A percentile compares a stretch with the other conserved stretches of the same genome.
phyloP scores from a whole-genome alignment of 2,888 invertebrate genomes.

The Crocallis elinguaria region DNA sequence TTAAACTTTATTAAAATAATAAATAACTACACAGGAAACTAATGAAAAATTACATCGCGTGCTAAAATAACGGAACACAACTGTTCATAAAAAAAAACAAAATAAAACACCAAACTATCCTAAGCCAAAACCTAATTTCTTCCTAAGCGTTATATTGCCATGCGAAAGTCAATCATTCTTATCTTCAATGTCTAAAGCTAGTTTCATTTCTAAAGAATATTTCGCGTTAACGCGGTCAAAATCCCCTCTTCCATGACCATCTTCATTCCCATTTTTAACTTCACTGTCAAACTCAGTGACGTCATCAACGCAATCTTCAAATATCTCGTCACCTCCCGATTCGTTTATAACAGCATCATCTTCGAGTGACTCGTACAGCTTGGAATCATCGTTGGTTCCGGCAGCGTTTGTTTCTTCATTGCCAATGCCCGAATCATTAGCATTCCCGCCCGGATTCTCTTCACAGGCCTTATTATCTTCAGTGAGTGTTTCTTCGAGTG shows the following conservation, averaged over 20 bases:
- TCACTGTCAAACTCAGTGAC: conserved; percentile 24
- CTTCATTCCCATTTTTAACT: background rate
- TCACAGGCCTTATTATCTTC: conserved; percentile 39
- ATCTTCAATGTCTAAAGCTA: conserved; percentile 61
- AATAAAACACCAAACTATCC: conserved; percentile 2
- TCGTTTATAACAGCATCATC: conserved; percentile 24
- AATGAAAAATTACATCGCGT: too few species aligned
- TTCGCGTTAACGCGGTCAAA: conserved; percentile 60
- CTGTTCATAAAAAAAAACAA: conserved; percentile 19
- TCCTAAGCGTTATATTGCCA: background rate
- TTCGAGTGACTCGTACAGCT: conserved; percentile 19
- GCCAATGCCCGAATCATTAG: conserved; percentile 40
- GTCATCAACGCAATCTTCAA: conserved; percentile 69
- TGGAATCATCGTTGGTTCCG: conserved; percentile 10
- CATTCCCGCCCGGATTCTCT: conserved; percentile 2
- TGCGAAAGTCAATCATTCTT: conserved; percentile 31
- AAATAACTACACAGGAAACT: too few species aligned
- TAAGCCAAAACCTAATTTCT: background rate
- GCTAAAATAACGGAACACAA: too few species aligned
- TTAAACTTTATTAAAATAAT: background rate
- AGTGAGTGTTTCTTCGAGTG: conserved; percentile 68
- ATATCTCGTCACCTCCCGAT: conserved; percentile 57
- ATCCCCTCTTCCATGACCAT: conserved; percentile 8
- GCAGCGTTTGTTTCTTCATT: conserved; percentile 26
- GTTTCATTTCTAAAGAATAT: conserved; percentile 76